A percentile compares a stretch with the other conserved stretches of the same genome.
These are phyloP conservation scores for Periparus ater DNA, from an alignment of 2,797 vertebrate genomes.

Conservation along the genomic window DNA sequence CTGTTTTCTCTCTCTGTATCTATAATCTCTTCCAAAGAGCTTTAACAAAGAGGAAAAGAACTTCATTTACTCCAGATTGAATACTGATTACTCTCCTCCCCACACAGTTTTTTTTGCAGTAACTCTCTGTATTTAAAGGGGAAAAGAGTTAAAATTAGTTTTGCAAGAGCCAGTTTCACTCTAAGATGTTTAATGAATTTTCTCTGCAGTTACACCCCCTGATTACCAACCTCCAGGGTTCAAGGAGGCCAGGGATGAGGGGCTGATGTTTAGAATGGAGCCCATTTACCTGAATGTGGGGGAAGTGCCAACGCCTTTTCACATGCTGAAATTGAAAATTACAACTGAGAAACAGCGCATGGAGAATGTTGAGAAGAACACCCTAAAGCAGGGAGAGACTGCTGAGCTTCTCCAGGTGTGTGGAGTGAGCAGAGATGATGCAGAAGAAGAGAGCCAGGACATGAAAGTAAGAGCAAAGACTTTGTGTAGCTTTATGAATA, in stretches of 20 bases:
- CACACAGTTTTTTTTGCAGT: background rate
- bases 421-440: conserved; percentile 20
- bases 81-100: background rate
- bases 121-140: background rate
- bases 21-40: background rate
- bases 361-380: conserved; percentile 73
- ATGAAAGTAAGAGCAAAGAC: conserved; percentile 42
- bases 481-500: background rate
- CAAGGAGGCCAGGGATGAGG: conserved; percentile 80
- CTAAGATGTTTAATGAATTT: background rate
- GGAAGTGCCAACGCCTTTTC: conserved; percentile 89
- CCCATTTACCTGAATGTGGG: conserved; percentile 88
- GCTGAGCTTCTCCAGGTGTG: conserved; percentile 23
- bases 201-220: conserved; percentile 86
- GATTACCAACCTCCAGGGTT: conserved; percentile 95
- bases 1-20: background rate
- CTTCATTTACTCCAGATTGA: background rate
- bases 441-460: background rate
- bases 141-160: background rate
- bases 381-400: conserved; percentile 37
- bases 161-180: fast-evolving
- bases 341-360: conserved; percentile 88
- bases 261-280: conserved; percentile 84
- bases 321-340: conserved; percentile 87
- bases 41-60: background rate